Percentiles rank a stretch among this genome's conserved stretches.
Evolutionary conservation across 2,797 vertebrate genomes (phyloP).

Genomic region (Falco rusticolus): DNA sequence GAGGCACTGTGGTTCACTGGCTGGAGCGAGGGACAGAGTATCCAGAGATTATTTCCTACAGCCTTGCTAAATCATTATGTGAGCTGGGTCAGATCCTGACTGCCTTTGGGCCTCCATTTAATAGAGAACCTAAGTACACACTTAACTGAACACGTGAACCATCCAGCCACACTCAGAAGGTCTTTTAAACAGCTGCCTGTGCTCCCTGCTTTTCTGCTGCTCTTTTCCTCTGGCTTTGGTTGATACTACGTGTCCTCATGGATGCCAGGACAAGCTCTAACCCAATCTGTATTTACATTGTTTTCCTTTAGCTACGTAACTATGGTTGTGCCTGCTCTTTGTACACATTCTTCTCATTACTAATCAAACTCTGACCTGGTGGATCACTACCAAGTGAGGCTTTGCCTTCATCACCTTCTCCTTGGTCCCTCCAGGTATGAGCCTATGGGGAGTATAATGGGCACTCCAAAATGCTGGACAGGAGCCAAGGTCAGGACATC

Average conservation of each 20-base stretch:
- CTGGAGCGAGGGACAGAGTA: not conserved
- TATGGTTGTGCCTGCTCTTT: not conserved
- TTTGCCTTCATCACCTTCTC: not conserved
- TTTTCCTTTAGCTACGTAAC: not conserved
- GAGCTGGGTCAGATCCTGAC: slow-evolving; percentile 13
- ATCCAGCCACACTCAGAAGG: not conserved
- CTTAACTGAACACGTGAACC: slow-evolving; percentile 5
- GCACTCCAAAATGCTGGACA: not conserved
- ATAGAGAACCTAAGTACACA: not conserved
- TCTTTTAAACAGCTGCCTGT: not conserved
- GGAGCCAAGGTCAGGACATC: not conserved
- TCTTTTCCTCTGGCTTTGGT: not conserved
- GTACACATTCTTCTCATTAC: not conserved
- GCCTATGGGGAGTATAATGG: not conserved
- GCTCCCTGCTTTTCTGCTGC: not conserved
- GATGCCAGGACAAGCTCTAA: not conserved
- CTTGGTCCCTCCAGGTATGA: not conserved
- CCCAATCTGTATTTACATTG: not conserved
- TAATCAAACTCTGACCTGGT: not conserved
- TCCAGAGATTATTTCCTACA: not conserved
- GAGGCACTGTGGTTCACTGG: not conserved
- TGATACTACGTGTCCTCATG: not conserved
- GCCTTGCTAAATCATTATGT: not conserved
- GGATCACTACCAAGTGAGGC: not conserved
- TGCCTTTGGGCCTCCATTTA: not conserved